These are phyloP conservation scores for Pardalotus punctatus DNA, from an alignment of 2,113 vertebrate genomes.

Conservation along the genomic window DNA sequence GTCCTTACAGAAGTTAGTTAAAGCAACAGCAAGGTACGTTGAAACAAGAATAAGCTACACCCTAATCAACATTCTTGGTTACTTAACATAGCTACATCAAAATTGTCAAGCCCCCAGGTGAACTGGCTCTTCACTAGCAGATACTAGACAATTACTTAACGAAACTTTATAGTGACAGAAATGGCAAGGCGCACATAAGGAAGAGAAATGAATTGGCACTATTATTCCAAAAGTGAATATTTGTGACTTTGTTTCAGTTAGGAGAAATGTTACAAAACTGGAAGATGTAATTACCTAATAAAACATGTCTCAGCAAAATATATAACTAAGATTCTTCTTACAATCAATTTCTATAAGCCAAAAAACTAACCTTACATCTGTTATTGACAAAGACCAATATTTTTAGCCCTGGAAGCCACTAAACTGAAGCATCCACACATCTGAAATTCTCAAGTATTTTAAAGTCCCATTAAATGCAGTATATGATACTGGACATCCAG, in stretches of 20 bases:
- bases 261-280: not conserved
- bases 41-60: not conserved
- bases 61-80: not conserved
- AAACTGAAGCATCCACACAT: not conserved
- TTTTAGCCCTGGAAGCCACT: not conserved
- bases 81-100: not conserved
- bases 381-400: not conserved
- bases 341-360: not conserved
- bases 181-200: not conserved
- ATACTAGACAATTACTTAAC: not conserved
- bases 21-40: conserved; percentile 9
- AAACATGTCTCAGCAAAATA: not conserved
- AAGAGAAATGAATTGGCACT: conserved; percentile 4
- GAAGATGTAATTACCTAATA: not conserved
- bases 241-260: not conserved
- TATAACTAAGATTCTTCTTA: not conserved
- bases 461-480: not conserved
- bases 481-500: not conserved
- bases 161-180: not conserved
- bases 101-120: not conserved
- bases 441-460: not conserved
- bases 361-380: not conserved
- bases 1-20: conserved; percentile 36
- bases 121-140: not conserved
- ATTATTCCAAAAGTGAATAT: conserved; percentile 10